Conservation (phyloP, 2,888 invertebrate species). For the Perizoma flavofasciatum region DNA sequence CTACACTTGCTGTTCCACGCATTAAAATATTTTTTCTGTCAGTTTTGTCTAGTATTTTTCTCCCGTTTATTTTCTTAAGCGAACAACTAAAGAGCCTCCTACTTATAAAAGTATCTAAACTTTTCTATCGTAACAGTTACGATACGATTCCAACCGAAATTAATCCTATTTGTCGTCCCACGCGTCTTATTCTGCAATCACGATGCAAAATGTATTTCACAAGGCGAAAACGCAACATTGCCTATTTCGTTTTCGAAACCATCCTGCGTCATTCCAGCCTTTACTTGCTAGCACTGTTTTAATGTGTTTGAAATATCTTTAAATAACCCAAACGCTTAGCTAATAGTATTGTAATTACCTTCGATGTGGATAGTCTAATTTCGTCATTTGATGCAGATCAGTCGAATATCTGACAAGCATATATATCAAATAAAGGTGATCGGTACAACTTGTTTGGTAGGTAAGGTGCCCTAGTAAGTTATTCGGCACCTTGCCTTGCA, state of each 20-base stretch:
- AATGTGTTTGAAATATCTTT: constrained; percentile 27
- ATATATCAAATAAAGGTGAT: constrained; percentile 9
- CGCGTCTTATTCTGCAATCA: constrained; percentile 74
- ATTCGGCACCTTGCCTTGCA: constrained; percentile 47
- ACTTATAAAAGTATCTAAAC: constrained; percentile 27
- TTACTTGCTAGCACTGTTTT: constrained; percentile 23
- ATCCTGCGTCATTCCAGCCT: constrained; percentile 77
- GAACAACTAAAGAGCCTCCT: neutral
- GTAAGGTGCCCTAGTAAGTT: constrained; percentile 15
- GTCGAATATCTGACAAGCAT: constrained; percentile 14
- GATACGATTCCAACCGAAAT: constrained; percentile 59
- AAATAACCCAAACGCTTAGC: constrained; percentile 25
- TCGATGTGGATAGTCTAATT: constrained; percentile 17
- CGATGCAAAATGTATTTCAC: constrained; percentile 73
- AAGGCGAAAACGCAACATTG: constrained; percentile 80
- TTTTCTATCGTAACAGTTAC: constrained; percentile 51
- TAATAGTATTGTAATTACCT: constrained; percentile 26
- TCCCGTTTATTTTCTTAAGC: neutral
- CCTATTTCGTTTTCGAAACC: constrained; percentile 82
- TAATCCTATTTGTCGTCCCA: constrained; percentile 79
- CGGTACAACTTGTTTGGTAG: constrained; percentile 14
- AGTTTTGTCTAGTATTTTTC: constrained; percentile 5
- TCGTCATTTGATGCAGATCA: constrained; percentile 25
- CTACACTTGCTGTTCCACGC: constrained; percentile 13
- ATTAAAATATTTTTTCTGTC: neutral